phyloP scores from a whole-genome alignment of 2,888 invertebrate genomes.

The Endotricha flammealis region DNA sequence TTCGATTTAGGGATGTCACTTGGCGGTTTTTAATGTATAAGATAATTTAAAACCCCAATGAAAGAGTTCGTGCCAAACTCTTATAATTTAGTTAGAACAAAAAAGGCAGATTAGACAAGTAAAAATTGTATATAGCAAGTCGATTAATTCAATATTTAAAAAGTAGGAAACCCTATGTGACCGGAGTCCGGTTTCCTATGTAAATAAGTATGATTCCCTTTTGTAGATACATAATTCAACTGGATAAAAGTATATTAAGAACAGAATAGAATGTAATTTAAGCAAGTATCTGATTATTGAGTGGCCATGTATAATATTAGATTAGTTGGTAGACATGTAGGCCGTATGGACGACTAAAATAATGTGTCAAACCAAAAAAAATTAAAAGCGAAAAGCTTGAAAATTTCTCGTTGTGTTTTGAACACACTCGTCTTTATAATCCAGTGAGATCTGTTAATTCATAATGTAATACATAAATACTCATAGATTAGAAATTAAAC shows the following conservation, averaged over 20 bases:
- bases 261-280: constrained; percentile 22
- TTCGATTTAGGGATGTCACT: too few relatives aligned
- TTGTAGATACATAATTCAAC: constrained; percentile 50
- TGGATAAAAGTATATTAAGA: constrained; percentile 20
- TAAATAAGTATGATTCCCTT: constrained; percentile 46
- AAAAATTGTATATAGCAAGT: constrained; percentile 47
- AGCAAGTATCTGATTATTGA: constrained; percentile 47
- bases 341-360: constrained; percentile 53
- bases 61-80: constrained; percentile 33
- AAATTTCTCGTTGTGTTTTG: constrained; percentile 70
- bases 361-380: constrained; percentile 74
- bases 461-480: constrained; percentile 61
- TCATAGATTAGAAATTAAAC: constrained; percentile 44
- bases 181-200: constrained; percentile 28
- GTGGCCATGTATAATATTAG: constrained; percentile 61
- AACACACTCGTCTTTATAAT: constrained; percentile 63
- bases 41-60: neutral
- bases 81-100: constrained; percentile 19
- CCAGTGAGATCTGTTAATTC: constrained; percentile 58
- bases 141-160: constrained; percentile 34
- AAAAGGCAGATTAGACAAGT: constrained; percentile 46
- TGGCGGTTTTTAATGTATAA: neutral
- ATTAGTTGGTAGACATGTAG: constrained; percentile 47
- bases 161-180: constrained; percentile 20
- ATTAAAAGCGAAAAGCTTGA: constrained; percentile 74